Conservation (phyloP, 2,113 vertebrate species). For the Aramus guarauna region DNA sequence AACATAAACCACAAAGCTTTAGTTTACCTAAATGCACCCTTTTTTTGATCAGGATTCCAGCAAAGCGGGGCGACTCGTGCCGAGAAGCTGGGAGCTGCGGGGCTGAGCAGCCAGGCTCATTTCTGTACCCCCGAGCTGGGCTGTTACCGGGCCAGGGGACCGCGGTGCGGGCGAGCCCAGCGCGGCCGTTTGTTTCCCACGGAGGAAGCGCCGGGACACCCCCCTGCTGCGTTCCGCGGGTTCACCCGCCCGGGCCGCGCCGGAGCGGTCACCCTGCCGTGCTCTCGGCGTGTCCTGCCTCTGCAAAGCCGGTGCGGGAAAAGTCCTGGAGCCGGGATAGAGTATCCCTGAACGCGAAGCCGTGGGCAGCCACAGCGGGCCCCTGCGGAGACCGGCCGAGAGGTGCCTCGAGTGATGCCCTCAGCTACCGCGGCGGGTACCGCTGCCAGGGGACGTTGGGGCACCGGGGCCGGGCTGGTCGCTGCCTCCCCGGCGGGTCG, state of each 20-base stretch:
- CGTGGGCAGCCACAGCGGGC: rapidly evolving
- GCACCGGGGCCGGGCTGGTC: background rate
- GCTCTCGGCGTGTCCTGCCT: rapidly evolving
- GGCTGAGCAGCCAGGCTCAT: background rate
- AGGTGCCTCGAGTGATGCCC: background rate
- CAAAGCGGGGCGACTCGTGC: rapidly evolving
- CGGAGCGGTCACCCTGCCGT: rapidly evolving
- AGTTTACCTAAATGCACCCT: background rate
- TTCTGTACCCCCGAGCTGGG: background rate
- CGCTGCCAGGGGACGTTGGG: background rate
- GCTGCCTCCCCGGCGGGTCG: background rate
- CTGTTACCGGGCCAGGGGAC: background rate
- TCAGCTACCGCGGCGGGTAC: no score
- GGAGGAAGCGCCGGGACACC: background rate
- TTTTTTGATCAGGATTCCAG: background rate
- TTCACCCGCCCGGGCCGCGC: background rate
- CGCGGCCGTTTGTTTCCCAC: rapidly evolving
- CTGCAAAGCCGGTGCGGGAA: background rate
- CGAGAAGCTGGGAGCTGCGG: background rate
- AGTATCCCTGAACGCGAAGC: no score
- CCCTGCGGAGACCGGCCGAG: background rate
- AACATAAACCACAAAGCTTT: background rate
- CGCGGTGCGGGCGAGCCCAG: rapidly evolving
- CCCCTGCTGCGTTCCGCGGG: rapidly evolving
- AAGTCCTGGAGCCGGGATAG: background rate